These are phyloP conservation scores for Pipra filicauda DNA, from an alignment of 2,113 vertebrate species.

Conservation along the genomic window DNA sequence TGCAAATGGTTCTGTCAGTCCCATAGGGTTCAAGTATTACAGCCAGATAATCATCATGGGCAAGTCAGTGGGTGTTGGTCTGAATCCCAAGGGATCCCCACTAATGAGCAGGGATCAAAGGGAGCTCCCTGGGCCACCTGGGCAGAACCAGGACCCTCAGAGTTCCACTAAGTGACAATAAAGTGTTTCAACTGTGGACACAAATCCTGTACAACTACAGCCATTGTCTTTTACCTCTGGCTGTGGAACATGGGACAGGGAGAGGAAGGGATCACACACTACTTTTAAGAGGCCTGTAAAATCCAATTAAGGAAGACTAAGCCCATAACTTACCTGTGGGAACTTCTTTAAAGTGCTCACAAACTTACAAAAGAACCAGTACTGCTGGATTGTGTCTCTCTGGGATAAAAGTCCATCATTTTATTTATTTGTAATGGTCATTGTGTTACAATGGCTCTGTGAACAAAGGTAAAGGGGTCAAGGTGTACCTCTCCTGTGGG, in stretches of 20 bases:
- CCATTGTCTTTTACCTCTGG: not conserved
- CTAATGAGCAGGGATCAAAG: not conserved
- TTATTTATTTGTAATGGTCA: not conserved
- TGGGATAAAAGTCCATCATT: not conserved
- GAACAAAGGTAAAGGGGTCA: not conserved
- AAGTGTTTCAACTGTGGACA: not conserved
- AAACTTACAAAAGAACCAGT: not conserved
- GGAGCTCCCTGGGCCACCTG: not conserved
- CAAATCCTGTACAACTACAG: not conserved
- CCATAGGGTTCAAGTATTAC: not conserved
- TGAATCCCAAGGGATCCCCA: not conserved
- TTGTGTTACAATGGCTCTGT: not conserved
- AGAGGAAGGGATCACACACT: accelerated
- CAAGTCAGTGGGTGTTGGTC: not conserved
- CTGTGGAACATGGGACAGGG: not conserved
- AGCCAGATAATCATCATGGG: not conserved
- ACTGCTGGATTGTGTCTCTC: not conserved
- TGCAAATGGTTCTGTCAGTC: not conserved
- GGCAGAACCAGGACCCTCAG: not conserved
- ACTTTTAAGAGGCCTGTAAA: not conserved
- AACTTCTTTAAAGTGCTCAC: not conserved
- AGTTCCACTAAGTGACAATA: not conserved
- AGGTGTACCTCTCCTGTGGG: not conserved
- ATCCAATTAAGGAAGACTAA: not conserved
- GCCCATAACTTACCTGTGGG: not conserved